Conservation (phyloP, 2,113 vertebrate species). For the Triplophysa rosa region DNA sequence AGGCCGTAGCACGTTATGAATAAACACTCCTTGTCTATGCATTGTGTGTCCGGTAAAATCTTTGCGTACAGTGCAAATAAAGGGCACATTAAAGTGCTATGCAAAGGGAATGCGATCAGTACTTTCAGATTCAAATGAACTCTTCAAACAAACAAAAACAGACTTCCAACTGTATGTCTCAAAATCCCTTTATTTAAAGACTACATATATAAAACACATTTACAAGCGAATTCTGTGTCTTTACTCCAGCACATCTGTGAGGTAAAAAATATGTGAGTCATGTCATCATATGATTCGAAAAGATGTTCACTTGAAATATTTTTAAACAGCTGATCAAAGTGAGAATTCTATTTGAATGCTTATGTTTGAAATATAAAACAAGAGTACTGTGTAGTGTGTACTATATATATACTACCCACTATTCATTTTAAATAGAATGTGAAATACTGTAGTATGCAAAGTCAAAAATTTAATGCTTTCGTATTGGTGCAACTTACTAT, state of each 20-base stretch:
- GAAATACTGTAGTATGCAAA: too few relatives aligned
- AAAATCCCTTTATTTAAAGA: slow-evolving; percentile 26
- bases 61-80: slow-evolving; percentile 55
- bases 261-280: not conserved
- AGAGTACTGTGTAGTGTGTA: too few relatives aligned
- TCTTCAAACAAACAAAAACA: not conserved
- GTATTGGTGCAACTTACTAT: not conserved
- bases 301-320: not conserved
- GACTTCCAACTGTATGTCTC: not conserved
- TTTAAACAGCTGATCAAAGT: too few relatives aligned
- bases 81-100: slow-evolving; percentile 55
- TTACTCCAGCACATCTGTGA: not conserved
- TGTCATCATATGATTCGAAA: not conserved
- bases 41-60: slow-evolving; percentile 69
- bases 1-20: slow-evolving; percentile 71
- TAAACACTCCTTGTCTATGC: slow-evolving; percentile 83
- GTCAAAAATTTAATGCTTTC: not conserved
- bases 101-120: slow-evolving; percentile 42
- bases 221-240: not conserved
- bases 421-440: too few relatives aligned
- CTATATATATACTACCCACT: too few relatives aligned
- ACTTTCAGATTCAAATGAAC: slow-evolving; percentile 1
- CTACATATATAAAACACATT: not conserved
- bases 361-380: too few relatives aligned
- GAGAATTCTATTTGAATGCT: too few relatives aligned